Evolutionary conservation across 2,113 vertebrate genomes (phyloP).

Genomic region (Poeciliopsis prolifica): DNA sequence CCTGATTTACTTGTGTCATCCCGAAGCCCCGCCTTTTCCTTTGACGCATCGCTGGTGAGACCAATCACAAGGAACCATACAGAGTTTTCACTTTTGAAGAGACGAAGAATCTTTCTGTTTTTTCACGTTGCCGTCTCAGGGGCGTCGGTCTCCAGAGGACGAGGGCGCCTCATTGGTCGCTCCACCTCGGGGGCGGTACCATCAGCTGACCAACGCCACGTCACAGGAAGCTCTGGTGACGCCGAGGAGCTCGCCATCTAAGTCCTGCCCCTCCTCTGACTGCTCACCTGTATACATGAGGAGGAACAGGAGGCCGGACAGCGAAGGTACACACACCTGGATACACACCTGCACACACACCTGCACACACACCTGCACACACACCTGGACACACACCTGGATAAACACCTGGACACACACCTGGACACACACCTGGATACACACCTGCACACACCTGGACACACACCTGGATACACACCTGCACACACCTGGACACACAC

Average conservation of each 20-base stretch:
- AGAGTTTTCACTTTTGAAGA: background rate
- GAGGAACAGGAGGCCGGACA: conserved; percentile 79
- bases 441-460: conserved; percentile 53
- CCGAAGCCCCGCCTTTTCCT: conserved; percentile 79
- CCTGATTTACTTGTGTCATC: conserved; percentile 73
- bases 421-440: background rate
- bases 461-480: background rate
- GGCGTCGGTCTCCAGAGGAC: conserved; percentile 77
- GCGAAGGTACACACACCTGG: conserved; percentile 79
- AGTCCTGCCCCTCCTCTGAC: conserved; percentile 82
- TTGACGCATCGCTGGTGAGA: conserved; percentile 77
- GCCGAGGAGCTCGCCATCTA: conserved; percentile 77
- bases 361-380: no score
- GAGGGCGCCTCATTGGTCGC: conserved; percentile 65
- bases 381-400: no score
- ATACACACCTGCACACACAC: background rate
- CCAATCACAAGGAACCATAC: conserved; percentile 1
- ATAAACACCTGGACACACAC: background rate
- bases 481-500: conserved; percentile 29
- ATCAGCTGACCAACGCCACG: conserved; percentile 83
- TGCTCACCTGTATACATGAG: conserved; percentile 84
- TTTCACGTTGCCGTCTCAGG: conserved; percentile 17
- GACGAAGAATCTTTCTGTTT: background rate
- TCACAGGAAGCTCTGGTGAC: conserved; percentile 86
- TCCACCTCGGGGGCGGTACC: conserved; percentile 80